phyloP scores from a whole-genome alignment of 2,113 vertebrate genomes.

The Corythaeola cristata region DNA sequence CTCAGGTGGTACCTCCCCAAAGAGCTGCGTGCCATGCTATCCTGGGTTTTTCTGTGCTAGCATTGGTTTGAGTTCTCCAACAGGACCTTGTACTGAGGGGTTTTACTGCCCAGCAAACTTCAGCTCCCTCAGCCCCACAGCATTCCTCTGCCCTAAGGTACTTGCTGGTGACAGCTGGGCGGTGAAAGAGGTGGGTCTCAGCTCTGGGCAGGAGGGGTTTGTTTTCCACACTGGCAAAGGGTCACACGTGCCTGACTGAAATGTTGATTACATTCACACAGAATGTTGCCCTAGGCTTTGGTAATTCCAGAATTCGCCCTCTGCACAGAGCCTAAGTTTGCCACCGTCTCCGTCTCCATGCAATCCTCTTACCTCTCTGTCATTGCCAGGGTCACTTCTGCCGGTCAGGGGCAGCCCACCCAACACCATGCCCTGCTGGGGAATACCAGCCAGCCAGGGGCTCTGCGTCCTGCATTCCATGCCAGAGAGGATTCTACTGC shows the following conservation, averaged over 20 bases:
- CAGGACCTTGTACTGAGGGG: constrained; percentile 77
- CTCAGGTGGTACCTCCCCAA: constrained; percentile 80
- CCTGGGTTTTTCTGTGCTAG: constrained; percentile 84
- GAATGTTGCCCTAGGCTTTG: not conserved
- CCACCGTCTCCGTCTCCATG: not conserved
- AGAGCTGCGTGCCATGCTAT: constrained; percentile 83
- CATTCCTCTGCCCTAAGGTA: constrained; percentile 88
- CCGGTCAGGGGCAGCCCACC: constrained; percentile 73
- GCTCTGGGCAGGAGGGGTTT: not conserved
- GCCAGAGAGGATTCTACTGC: constrained; percentile 89
- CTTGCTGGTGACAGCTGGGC: not conserved
- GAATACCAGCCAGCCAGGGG: constrained; percentile 85
- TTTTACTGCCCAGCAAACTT: constrained; percentile 84
- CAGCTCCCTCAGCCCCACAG: constrained; percentile 76
- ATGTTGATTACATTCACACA: fast-evolving
- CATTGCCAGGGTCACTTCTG: constrained; percentile 87
- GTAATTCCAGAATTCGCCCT: not conserved
- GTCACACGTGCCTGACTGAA: not conserved
- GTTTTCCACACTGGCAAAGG: not conserved
- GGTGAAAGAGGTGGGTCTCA: not conserved
- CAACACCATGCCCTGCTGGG: constrained; percentile 81
- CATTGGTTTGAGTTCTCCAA: constrained; percentile 75
- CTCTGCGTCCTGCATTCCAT: constrained; percentile 81
- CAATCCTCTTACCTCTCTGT: not conserved
- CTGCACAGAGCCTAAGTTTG: not conserved